Percentiles rank a stretch among this genome's conserved stretches.
Conservation (phyloP, 2,888 invertebrate species). For the Ennomos quercinarius region DNA sequence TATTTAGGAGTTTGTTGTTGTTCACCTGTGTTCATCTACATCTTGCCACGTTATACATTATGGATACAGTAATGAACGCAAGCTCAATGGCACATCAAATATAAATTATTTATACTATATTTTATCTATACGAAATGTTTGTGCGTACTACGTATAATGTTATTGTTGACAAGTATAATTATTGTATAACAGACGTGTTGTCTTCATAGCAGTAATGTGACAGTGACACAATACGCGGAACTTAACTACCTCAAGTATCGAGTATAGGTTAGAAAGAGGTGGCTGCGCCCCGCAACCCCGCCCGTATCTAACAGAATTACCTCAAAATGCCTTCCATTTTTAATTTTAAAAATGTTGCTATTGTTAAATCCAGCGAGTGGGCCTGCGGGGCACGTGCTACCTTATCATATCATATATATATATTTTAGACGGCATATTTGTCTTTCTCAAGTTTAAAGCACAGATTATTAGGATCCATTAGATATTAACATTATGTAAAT, state of each 20-base stretch:
- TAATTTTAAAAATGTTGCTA: constrained; percentile 50
- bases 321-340: constrained; percentile 71
- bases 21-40: constrained; percentile 32
- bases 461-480: constrained; percentile 73
- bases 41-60: constrained; percentile 38
- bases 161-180: constrained; percentile 68
- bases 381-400: constrained; percentile 28
- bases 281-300: constrained; percentile 49
- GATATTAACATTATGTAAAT: constrained; percentile 76
- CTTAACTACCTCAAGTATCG: constrained; percentile 82
- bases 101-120: constrained; percentile 34
- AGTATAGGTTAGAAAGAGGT: constrained; percentile 71
- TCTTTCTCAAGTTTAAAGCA: constrained; percentile 74
- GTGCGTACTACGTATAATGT: constrained; percentile 59
- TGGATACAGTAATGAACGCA: constrained; percentile 29
- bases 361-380: constrained; percentile 27
- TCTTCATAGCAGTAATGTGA: constrained; percentile 74
- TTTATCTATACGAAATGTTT: constrained; percentile 49
- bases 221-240: constrained; percentile 72
- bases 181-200: constrained; percentile 72
- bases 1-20: constrained; percentile 32
- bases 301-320: constrained; percentile 48
- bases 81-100: constrained; percentile 24
- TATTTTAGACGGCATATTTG: constrained; percentile 71
- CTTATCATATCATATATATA: constrained; percentile 51